Base-by-base conservation (phyloP, 2,888 invertebrate genomes). In the Orgyia antiqua region DNA sequence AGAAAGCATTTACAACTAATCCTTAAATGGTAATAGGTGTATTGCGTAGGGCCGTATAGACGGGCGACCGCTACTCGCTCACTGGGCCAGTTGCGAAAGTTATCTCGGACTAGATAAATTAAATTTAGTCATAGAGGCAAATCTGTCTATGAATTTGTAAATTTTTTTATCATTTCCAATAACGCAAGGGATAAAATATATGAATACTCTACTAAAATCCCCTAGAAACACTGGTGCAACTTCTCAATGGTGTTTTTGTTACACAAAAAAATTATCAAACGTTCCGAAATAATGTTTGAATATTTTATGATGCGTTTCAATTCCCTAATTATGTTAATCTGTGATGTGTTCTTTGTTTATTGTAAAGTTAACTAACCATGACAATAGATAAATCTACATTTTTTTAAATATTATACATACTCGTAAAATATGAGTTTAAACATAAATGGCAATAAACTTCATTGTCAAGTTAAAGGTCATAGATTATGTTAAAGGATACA, bases 31-130 rank as follows among this genome's bases (percentile, higher is more conserved):
- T 32, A 41, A 43, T 42, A 47, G 41, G 44, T 34, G 48, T 36
- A 48, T 60, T 60, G 58, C 58, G 58, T 50, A 58, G 51, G 44
- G 29, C 29, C 31, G n/a, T 30, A 28, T 52, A 60, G 52, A 59
- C 64, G 58, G 51, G 60, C 68, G 67, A 45, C 26, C 39, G 29
- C 11, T 13, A 19, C 13, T 13, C 30, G 29, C 13, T 42, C 33
- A 39, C 36, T 50, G 26, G 29, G 38, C 41, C 24, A 36, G 42
- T 62, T 60, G 37, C 51, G 45, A 48, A 49, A 63, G 33, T 27
- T 18, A 36, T 15, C 13, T 10, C 27, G 39, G 18, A 27, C 24
- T 12, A 35, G 33, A 43, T 48, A 51, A 45, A 41, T 36, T 34
- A 27, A 44, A 38, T 37, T 18, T 28, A 24, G 25, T 46, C 36